Evolutionary conservation across 2,113 vertebrate genomes (phyloP), one percentile per base, ranked within the genome.

Genomic region (Heterotis niloticus): DNA sequence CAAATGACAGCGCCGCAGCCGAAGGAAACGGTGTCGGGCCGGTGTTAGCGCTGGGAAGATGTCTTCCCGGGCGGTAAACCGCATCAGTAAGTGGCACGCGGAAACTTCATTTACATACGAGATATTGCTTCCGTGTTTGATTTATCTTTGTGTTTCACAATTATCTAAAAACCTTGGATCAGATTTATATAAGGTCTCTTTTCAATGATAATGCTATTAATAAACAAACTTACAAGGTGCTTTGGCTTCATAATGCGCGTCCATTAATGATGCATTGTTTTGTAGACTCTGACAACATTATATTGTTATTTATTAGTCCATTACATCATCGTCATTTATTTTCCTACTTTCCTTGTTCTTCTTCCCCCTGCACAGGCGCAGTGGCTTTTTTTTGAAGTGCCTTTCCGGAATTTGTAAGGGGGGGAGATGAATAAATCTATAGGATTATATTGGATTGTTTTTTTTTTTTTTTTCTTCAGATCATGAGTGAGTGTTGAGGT

Each of bases 251-350:
- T 79, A 70, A 79, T 82, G 69, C 78, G 74, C 77, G 73, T 57
- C 64, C 72, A 75, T 84, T 84, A 84, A 84, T 84, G 81, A 84
- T 83, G 83, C 79, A 83, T 84, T 84, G 83, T 84, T 81, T 84
- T 84, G 79, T 60, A 64, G 67, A 66, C 64, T 77, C 59, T 84
- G 78, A 75, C 78, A 66, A 74, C 72, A 65, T 74, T 75, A 67
- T 75, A 80, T 80, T 80, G 78, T 80, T 84, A 84, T 84, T 83
- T 84, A 84, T 84, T 83, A 81, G 74, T 79, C 75, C 77, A 79
- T 78, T 79, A 74, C 80, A 81, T 84, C 78, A 80, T 75, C 77
- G 73, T 56, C 83, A 68, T 84, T 83, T 86, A 77, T 82, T 84
- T 83, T 57, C 69, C 65, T 44, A 7, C 34, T 44, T 44, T 78